Base-by-base conservation (phyloP, 2,797 vertebrate species). In the Cetoscarus ocellatus region DNA sequence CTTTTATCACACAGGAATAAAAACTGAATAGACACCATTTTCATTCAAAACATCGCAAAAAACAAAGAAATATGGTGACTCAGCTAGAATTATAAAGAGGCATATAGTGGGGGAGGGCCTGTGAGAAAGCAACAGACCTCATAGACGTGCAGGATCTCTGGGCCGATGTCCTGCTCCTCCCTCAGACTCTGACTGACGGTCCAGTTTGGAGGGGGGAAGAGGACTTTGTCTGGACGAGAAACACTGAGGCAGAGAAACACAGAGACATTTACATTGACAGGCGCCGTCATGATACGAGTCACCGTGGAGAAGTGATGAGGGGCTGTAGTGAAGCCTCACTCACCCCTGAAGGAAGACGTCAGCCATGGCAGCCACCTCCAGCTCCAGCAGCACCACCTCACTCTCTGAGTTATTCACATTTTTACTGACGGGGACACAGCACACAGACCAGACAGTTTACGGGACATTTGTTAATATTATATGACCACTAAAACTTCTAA, bases 401-500 rank as follows among this genome's bases (percentile, higher is more conserved):
- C 97, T 98, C 69, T 96, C 94, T 0, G 97, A 98, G 90, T 97
- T 98, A 78, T 97, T 98, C 35, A 91, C 93, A 84, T 98, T 98
- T 94, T 97, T 98, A 91, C 97, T 98, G 76, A 27, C 72, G 70
- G 8, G 64, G 10, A 49, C 97, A 78, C 27, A 73, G 68, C 10
- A 63, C 8, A 45, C 27, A 49, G 6, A 40, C 3, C 8, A 4
- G n/a, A 36, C 48, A 4, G 38, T 39, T 27, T 43, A 18, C 27
- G 3, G 12, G 17, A 13, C 19, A n/a, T 51, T 10, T 8, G 8
- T n/a, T 45, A 15, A n/a, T n/a, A n/a, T n/a, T n/a, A 45, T 7
- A 14, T 8, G 44, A 45, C 6, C 13, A n/a, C 14, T 45, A 45
- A n/a, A 27, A 27, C 27, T 2, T 27, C 2, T 27, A 27, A 27